Conservation (phyloP, 1,140 invertebrate species). For the Thereuonema tuberculata region DNA sequence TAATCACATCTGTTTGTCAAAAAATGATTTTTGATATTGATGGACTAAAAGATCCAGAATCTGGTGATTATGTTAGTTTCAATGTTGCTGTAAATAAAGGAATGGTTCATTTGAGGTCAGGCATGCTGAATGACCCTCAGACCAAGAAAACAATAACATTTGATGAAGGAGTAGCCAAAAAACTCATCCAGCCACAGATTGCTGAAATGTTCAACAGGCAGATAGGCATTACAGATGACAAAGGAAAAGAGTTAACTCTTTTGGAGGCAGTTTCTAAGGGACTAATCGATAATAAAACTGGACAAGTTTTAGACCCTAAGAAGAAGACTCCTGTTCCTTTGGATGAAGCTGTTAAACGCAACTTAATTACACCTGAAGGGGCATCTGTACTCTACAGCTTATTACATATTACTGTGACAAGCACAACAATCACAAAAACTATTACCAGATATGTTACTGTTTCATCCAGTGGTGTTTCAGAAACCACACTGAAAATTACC, state of each 20-base stretch:
- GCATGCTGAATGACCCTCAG: conserved; percentile 55
- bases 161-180: conserved; percentile 34
- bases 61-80: conserved; percentile 68
- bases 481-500: conserved; percentile 46
- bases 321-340: conserved; percentile 62
- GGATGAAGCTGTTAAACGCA: conserved; percentile 67
- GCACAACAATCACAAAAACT: conserved; percentile 66
- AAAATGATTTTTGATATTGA: conserved; percentile 84
- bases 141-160: conserved; percentile 58
- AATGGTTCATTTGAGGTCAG: conserved; percentile 56
- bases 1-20: conserved; percentile 73
- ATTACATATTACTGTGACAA: conserved; percentile 67
- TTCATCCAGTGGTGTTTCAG: conserved; percentile 41
- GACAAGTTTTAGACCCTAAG: conserved; percentile 62
- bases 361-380: conserved; percentile 69
- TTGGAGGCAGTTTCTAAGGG: conserved; percentile 71
- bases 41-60: conserved; percentile 69
- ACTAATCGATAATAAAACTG: conserved; percentile 68
- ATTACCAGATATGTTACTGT: conserved; percentile 63
- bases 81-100: conserved; percentile 68
- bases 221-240: conserved; percentile 57
- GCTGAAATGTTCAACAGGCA: conserved; percentile 66
- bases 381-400: conserved; percentile 66
- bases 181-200: conserved; percentile 44
- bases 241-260: conserved; percentile 56